These are phyloP conservation scores for Hoplias malabaricus DNA, from an alignment of 2,113 vertebrate species.

Conservation along the genomic window DNA sequence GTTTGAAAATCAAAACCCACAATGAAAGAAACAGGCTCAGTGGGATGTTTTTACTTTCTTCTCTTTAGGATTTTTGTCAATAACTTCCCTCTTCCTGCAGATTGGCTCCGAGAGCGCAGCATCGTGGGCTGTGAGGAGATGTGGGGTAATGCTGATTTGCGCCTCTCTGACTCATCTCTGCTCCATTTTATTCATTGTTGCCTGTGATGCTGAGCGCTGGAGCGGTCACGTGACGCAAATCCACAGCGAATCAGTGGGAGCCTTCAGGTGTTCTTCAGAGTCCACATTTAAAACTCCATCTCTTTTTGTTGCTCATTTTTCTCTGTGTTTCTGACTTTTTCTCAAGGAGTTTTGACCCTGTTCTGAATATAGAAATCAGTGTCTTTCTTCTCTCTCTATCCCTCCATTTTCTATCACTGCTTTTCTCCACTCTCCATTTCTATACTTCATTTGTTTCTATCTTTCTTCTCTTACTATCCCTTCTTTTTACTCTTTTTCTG, in stretches of 20 bases:
- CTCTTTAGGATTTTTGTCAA: conserved; percentile 10
- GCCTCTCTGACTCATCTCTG: background rate
- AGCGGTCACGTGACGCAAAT: background rate
- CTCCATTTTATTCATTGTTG: background rate
- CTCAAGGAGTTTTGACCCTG: no score
- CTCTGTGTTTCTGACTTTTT: background rate
- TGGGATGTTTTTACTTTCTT: conserved; percentile 8
- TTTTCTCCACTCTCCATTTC: background rate
- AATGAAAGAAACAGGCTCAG: conserved; percentile 1
- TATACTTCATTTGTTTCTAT: background rate
- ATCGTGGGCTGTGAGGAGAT: background rate
- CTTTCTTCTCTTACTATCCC: background rate
- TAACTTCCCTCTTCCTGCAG: background rate
- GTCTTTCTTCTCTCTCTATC: background rate
- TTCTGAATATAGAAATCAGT: no score
- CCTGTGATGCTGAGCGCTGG: background rate
- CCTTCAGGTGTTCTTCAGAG: background rate
- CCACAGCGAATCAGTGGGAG: background rate
- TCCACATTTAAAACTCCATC: no score
- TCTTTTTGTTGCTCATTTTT: background rate
- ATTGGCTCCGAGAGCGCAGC: background rate
- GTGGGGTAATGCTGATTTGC: background rate
- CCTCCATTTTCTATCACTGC: background rate
- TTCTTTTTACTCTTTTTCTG: background rate
- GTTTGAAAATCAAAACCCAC: conserved; percentile 66